A percentile compares a stretch with the other conserved stretches of the same genome.
Conservation (phyloP, 2,113 vertebrate genomes). For the Odocoileus virginianus region DNA sequence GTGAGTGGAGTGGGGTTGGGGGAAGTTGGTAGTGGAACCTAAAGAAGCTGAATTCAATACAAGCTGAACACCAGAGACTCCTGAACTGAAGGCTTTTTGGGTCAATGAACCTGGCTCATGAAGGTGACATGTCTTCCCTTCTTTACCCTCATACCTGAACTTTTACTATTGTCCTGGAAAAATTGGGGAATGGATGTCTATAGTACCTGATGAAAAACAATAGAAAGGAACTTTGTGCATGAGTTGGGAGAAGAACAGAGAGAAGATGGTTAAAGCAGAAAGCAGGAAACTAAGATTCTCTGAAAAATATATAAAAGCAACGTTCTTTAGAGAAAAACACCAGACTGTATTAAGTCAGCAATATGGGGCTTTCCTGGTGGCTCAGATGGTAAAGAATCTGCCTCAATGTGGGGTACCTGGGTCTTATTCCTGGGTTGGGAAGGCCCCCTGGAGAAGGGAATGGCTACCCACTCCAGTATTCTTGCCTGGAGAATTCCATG, state of each 20-base stretch:
- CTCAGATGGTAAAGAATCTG: background rate
- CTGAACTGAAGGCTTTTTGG: background rate
- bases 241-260: background rate
- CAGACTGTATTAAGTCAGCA: background rate
- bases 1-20: background rate
- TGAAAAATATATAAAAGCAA: background rate
- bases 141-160: background rate
- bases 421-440: background rate
- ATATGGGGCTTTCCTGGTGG: background rate
- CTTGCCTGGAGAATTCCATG: background rate
- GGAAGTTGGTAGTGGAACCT: background rate
- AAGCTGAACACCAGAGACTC: background rate
- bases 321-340: background rate
- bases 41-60: background rate
- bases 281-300: background rate
- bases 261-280: background rate
- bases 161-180: background rate
- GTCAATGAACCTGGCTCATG: conserved; percentile 10
- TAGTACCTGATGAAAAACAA: background rate
- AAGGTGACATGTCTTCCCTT: background rate
- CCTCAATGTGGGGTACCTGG: background rate
- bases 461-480: background rate
- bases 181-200: too few species aligned
- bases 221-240: background rate
- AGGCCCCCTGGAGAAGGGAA: background rate